A percentile compares a stretch with the other conserved stretches of the same genome.
Conservation (phyloP, 2,888 invertebrate genomes). For the Orchesellides sinensis region DNA sequence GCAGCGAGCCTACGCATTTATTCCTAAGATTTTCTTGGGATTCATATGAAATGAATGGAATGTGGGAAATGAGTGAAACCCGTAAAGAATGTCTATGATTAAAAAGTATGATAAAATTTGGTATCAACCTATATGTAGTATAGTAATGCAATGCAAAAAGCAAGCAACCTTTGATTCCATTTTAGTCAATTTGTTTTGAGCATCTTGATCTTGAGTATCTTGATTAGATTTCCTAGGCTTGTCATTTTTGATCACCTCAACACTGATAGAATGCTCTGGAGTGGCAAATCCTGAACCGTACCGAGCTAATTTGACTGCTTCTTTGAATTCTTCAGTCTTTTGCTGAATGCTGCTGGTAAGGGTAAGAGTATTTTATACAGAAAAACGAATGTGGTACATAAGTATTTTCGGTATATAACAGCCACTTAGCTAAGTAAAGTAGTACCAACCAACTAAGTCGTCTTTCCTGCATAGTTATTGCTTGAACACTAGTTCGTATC, state of each 20-base stretch:
- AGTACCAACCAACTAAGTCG: slow-evolving; percentile 13
- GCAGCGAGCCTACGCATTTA: no score
- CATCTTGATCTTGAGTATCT: not conserved
- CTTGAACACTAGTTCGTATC: not conserved
- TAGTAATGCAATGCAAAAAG: no score
- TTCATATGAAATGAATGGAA: no score
- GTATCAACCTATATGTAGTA: no score
- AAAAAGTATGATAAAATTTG: no score
- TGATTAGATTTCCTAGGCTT: not conserved
- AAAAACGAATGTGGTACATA: no score
- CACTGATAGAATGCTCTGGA: slow-evolving; percentile 3
- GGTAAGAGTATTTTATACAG: no score
- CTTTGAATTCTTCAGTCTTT: slow-evolving; percentile 5
- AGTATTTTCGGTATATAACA: no score
- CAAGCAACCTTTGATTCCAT: slow-evolving; percentile 14
- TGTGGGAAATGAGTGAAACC: no score
- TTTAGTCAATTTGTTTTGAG: not conserved
- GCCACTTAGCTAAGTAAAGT: no score
- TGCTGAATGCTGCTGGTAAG: slow-evolving; percentile 1
- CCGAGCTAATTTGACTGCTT: not conserved
- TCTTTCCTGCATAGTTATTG: not conserved
- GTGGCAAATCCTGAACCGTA: slow-evolving; percentile 28
- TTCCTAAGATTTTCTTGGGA: no score
- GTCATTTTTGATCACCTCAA: not conserved
- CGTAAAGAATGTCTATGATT: no score